Base-by-base conservation (phyloP, 2,888 invertebrate species). In the Ophion ellenae region DNA sequence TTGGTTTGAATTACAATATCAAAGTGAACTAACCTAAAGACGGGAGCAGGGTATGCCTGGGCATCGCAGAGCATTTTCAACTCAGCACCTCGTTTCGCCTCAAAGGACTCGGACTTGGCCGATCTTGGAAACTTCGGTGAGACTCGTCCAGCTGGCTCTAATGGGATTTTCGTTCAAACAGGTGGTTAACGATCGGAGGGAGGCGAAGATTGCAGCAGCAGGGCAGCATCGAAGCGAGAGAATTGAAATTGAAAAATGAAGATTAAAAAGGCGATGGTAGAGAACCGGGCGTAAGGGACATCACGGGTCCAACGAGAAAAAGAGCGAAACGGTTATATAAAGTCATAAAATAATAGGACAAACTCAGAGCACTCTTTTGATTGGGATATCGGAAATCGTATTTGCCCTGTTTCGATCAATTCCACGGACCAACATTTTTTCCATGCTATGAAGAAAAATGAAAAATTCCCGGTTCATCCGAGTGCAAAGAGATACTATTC, bases 71-170 rank as follows among this genome's bases (percentile, higher is more conserved):
- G 90, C 79, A 94, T 89, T 81, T 92, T 91, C 81, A 91, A 84
- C 82, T 95, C 94, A 87, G 93, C 90, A 88, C 93, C 94, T 81
- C 74, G 76, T 40, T 85, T 88, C 81, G 90, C 85, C 81, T 92
- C 92, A 79, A 92, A 92, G 76, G 92, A 91, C 80, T 92, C 89
- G 66, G 92, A 92, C 92, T 96, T 96, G 90, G 96, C 95, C 75
- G 92, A 92, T 88, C 92, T 92, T 57, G 93, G 93, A 83, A 94
- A 93, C 89, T 93, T 94, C 67, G 94, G 94, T 32, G 93, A 90
- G 70, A 94, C 93, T 74, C 91, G 90, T 88, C 94, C 94, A 79
- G 94, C 93, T 59, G 94, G 94, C 88, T 93, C 93, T 92, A 95
- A 83, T 80, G 83, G 81, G 81, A 86, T 86, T 86, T 20, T 28